Conservation (phyloP, 2,797 vertebrate genomes). For the Anguilla obscura region DNA sequence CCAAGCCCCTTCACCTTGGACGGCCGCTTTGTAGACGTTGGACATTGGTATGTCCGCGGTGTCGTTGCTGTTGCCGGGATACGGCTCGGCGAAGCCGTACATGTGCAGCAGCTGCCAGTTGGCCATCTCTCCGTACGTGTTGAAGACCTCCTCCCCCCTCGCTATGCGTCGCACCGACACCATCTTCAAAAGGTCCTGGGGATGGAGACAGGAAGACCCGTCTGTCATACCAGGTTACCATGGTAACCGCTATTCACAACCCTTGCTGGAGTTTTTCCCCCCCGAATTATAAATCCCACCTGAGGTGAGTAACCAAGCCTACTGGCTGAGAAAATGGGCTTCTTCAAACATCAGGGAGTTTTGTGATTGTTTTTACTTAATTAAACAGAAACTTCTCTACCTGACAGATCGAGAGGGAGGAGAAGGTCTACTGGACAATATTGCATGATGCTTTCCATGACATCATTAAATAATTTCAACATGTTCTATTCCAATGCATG, state of each 20-base stretch:
- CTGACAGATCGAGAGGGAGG: background rate
- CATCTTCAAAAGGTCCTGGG: slow-evolving; percentile 86
- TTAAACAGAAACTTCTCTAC: background rate
- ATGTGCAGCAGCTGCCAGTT: slow-evolving; percentile 98
- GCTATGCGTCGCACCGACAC: slow-evolving; percentile 73
- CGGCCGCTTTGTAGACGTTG: slow-evolving; percentile 71
- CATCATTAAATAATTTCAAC: background rate
- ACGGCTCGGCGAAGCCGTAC: slow-evolving; percentile 89
- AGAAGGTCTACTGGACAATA: background rate
- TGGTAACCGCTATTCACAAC: background rate
- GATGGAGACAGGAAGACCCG: background rate
- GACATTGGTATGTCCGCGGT: slow-evolving; percentile 83
- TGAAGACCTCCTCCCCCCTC: slow-evolving; percentile 88
- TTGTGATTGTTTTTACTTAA: background rate
- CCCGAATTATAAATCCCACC: background rate
- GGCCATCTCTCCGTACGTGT: slow-evolving; percentile 92
- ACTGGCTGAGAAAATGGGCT: background rate
- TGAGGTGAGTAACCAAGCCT: background rate
- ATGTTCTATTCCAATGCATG: background rate
- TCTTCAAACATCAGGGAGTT: background rate
- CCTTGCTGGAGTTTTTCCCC: background rate
- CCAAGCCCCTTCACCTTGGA: slow-evolving; percentile 69
- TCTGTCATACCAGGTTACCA: background rate
- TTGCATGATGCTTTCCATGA: background rate
- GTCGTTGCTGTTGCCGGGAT: slow-evolving; percentile 82